Percentiles rank a stretch among this genome's conserved stretches.
Conservation (phyloP, 2,797 vertebrate genomes). For the Eulemur rubriventer region DNA sequence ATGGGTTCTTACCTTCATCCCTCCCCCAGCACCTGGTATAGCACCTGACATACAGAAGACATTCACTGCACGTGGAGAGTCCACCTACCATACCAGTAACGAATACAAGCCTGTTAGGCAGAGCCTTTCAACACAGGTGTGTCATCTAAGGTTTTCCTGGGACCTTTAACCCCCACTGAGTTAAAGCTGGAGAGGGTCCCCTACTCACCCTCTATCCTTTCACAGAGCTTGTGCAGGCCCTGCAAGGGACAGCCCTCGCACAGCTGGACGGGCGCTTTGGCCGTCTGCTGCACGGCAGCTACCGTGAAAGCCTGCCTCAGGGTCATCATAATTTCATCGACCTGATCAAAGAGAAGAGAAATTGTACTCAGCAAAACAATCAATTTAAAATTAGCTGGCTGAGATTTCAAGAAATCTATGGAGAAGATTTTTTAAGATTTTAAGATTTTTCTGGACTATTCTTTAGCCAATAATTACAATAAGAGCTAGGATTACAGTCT, state of each 20-base stretch:
- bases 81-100: not conserved
- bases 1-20: not conserved
- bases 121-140: not conserved
- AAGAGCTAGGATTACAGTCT: not conserved
- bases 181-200: rapidly evolving
- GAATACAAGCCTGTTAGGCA: not conserved
- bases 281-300: conserved; percentile 93
- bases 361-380: not conserved
- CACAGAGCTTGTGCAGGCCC: conserved; percentile 94
- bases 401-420: not conserved
- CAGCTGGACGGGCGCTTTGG: conserved; percentile 89
- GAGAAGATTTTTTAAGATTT: not conserved
- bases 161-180: rapidly evolving
- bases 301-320: conserved; percentile 97
- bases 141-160: not conserved
- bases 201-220: conserved; percentile 94
- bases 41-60: not conserved
- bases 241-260: conserved; percentile 96
- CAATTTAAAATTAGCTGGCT: not conserved
- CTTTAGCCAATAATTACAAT: not conserved
- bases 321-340: conserved; percentile 99
- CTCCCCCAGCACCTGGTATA: not conserved
- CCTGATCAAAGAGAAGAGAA: conserved; percentile 83
- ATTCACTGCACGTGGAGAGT: rapidly evolving
- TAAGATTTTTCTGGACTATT: not conserved